These are phyloP conservation scores for Balearica regulorum DNA, from an alignment of 2,797 vertebrate species.

Conservation along the genomic window DNA sequence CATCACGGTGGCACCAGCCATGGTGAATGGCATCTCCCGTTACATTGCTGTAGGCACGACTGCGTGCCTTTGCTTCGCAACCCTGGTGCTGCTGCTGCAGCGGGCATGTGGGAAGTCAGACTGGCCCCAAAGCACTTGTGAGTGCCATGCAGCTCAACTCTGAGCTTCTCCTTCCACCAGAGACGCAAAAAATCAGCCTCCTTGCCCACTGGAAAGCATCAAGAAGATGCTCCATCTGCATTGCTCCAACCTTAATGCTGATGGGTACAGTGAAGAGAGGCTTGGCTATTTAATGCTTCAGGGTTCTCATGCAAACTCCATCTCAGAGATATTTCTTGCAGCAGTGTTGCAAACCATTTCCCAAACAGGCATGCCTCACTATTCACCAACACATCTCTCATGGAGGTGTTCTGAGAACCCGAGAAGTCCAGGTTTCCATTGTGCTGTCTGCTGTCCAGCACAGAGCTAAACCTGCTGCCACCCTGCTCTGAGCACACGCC, in stretches of 20 bases:
- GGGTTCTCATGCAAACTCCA: accelerated
- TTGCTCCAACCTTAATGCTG: neutral
- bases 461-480: neutral
- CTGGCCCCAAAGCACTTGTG: neutral
- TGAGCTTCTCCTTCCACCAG: neutral
- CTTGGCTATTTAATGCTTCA: neutral
- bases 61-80: neutral
- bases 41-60: neutral
- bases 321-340: neutral
- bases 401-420: neutral
- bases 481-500: neutral
- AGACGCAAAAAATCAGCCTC: neutral
- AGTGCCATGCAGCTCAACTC: neutral
- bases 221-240: neutral
- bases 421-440: neutral
- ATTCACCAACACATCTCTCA: accelerated
- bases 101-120: neutral
- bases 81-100: neutral
- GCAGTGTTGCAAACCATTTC: neutral
- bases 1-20: accelerated
- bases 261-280: neutral
- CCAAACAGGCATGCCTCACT: neutral
- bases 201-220: neutral
- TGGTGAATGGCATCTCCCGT: neutral
- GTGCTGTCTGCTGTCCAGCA: neutral